Evolutionary conservation across 2,888 invertebrate genomes (phyloP).

Genomic region (Galerucella nymphaeae): DNA sequence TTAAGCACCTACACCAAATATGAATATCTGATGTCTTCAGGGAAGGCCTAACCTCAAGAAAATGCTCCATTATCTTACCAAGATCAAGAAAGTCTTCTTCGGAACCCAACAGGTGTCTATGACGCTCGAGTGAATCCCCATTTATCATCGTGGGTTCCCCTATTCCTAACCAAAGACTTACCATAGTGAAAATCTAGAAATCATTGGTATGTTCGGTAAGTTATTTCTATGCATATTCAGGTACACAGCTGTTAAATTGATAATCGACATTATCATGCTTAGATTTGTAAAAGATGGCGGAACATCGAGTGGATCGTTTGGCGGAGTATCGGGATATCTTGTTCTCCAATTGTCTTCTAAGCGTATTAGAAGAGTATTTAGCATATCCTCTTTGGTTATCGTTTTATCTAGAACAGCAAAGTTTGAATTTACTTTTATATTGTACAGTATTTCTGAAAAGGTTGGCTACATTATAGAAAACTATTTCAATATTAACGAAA

Average conservation of each 20-base stretch:
- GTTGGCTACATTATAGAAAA: too few species aligned
- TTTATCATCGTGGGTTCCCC: too few species aligned
- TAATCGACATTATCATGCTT: conserved; percentile 24
- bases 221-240: conserved; percentile 31
- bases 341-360: conserved; percentile 58
- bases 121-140: too few species aligned
- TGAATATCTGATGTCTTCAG: too few species aligned
- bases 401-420: conserved; percentile 54
- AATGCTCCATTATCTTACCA: too few species aligned
- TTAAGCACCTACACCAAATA: too few species aligned
- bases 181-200: conserved; percentile 1
- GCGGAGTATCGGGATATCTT: conserved; percentile 46
- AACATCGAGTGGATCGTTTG: conserved; percentile 23
- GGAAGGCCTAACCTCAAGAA: too few species aligned
- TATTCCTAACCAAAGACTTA: background rate
- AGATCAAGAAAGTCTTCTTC: too few species aligned
- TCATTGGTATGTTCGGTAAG: conserved; percentile 6
- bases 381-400: conserved; percentile 58
- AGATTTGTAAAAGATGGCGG: conserved; percentile 10
- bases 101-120: too few species aligned
- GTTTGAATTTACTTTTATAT: background rate
- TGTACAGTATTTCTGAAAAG: background rate
- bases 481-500: too few species aligned
- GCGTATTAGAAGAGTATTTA: conserved; percentile 59
- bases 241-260: conserved; percentile 30